Percentiles rank a stretch among this genome's conserved stretches.
These are phyloP conservation scores for Platichthys stellatus DNA, from an alignment of 2,113 vertebrate species.

Conservation along the genomic window DNA sequence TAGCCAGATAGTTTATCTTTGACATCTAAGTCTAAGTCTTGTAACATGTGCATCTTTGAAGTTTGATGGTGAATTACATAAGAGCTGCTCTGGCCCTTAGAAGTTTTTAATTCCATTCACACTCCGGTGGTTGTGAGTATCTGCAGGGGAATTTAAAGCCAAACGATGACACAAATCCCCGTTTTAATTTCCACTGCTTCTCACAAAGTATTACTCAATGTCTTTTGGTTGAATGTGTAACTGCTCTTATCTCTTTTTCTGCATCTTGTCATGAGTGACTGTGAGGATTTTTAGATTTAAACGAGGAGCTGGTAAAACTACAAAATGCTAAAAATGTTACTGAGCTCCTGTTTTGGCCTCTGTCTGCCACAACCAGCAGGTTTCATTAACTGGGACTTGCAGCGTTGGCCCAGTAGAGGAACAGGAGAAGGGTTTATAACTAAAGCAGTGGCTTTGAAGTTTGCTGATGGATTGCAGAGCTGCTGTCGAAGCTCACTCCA, in stretches of 20 bases:
- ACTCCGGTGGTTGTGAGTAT: constrained; percentile 4
- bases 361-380: not conserved
- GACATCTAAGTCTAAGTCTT: constrained; percentile 4
- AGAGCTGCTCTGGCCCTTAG: not conserved
- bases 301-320: constrained; percentile 23
- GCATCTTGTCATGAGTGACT: constrained; percentile 24
- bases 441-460: constrained; percentile 33
- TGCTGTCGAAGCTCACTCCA: constrained; percentile 10
- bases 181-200: constrained; percentile 27
- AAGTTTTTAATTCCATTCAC: constrained; percentile 46
- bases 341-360: constrained; percentile 34
- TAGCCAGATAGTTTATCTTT: constrained; percentile 16
- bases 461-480: constrained; percentile 36
- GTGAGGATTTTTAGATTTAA: constrained; percentile 40
- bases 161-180: constrained; percentile 44
- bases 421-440: constrained; percentile 26
- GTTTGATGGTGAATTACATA: constrained; percentile 41
- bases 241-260: constrained; percentile 32
- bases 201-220: constrained; percentile 8
- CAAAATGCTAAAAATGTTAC: constrained; percentile 12
- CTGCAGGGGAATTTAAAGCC: constrained; percentile 28
- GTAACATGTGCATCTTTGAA: constrained; percentile 42
- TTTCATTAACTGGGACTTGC: constrained; percentile 16
- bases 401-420: constrained; percentile 10
- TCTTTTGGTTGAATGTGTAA: constrained; percentile 8